phyloP scores from a whole-genome alignment of 2,888 invertebrate species.

The Conchocele bisecta region DNA sequence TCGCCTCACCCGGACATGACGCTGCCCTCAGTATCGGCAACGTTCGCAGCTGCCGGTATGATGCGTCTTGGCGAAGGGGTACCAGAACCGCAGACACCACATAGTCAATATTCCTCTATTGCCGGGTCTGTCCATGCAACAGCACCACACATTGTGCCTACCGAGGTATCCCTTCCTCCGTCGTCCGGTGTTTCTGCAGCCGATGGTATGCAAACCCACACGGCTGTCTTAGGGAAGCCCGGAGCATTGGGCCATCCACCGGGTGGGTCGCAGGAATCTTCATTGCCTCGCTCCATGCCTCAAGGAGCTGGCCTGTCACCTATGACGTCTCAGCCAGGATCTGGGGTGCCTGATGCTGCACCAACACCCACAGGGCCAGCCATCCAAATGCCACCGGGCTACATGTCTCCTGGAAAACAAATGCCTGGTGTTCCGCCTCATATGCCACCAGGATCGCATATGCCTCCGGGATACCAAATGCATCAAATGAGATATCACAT shows the following conservation, averaged over 20 bases:
- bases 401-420: too few species aligned
- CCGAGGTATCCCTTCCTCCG: constrained; percentile 48
- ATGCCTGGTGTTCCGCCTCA: too few species aligned
- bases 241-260: not conserved
- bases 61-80: constrained; percentile 46
- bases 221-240: constrained; percentile 1
- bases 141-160: too few species aligned
- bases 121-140: too few species aligned
- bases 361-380: constrained; percentile 42
- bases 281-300: not conserved
- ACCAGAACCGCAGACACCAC: not conserved
- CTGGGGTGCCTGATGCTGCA: constrained; percentile 18
- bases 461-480: too few species aligned
- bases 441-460: too few species aligned
- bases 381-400: too few species aligned
- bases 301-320: not conserved
- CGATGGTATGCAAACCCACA: too few species aligned
- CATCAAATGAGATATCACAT: too few species aligned
- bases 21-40: constrained; percentile 57
- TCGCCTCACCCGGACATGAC: constrained; percentile 27
- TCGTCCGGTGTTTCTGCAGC: constrained; percentile 38
- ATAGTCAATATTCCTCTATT: too few species aligned
- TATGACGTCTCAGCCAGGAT: not conserved
- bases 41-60: constrained; percentile 58
- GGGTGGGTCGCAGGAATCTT: not conserved